Base-by-base conservation (phyloP, 2,888 invertebrate genomes). In the Bembecia ichneumoniformis region DNA sequence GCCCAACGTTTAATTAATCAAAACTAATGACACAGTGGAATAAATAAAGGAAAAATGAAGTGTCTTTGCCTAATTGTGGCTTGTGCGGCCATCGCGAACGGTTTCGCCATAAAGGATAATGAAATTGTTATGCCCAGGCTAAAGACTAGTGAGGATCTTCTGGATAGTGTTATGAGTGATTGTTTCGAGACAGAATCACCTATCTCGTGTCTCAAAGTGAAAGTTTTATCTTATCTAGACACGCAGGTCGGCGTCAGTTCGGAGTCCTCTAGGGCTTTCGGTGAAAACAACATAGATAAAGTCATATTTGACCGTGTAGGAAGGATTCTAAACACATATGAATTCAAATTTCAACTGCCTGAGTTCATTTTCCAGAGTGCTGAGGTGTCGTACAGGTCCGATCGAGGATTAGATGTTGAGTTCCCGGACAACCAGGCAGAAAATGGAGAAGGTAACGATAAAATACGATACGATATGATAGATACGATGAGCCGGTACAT, bases 201-300 rank as follows among this genome's bases (percentile, higher is more conserved):
- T 74, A 89, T 91, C 71, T 84, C 88, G 46, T 95, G 94, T 66
- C 89, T 94, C 59, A 94, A 94, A 82, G 90, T 90, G 75, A 92
- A 93, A 81, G 92, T 94, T 63, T 84, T 95, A 34, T 90, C 89
- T 50, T 94, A 92, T 79, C 83, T 95, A 82, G 94, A 94, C 75
- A 91, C 90, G 43, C 86, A 92, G 51, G 77, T 92, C 53, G 92
- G 92, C 61, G 83, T 91, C 36, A 79, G 83, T 51, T 88, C 89
- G 50, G 91, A 91, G 61, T 88, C 89, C 49, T 88, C 89, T 45
- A 88, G 92, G 56, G 89, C 90, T 53, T 84, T 90, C 54, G 81
- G 91, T 58, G 88, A 89, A 51, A 77, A 88, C 48, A 90, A 92
- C 67, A 89, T 93, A 55, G 94, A 95, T 62, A 91, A 91, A 72